Evolutionary conservation across 2,113 vertebrate genomes (phyloP).

Genomic region (Podarcis raffonei): DNA sequence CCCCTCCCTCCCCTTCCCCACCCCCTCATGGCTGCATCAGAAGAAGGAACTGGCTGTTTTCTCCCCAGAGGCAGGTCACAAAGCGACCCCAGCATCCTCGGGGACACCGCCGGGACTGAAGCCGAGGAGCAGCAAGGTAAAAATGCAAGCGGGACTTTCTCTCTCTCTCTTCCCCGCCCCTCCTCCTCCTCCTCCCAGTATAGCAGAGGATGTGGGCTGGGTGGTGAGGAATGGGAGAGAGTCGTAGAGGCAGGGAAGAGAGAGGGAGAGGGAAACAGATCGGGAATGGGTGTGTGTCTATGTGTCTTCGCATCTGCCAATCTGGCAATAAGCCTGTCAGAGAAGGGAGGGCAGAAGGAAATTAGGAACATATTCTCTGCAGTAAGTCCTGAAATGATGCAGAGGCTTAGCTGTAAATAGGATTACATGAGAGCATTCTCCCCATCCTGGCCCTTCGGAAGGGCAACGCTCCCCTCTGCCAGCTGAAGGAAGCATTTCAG

Average conservation of each 20-base stretch:
- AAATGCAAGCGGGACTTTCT: neutral
- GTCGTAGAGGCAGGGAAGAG: neutral
- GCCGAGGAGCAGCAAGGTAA: constrained; percentile 84
- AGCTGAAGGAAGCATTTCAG: neutral
- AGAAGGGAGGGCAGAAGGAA: neutral
- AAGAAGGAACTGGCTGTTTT: constrained; percentile 82
- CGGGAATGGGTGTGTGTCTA: neutral
- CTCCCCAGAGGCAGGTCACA: constrained; percentile 89
- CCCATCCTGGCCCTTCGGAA: neutral
- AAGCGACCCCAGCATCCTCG: constrained; percentile 93
- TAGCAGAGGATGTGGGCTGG: neutral
- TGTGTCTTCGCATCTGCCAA: neutral
- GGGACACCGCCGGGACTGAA: constrained; percentile 77
- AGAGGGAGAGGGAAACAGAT: neutral
- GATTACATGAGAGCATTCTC: neutral
- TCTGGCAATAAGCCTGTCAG: neutral
- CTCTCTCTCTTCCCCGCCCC: neutral
- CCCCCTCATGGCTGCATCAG: constrained; percentile 85
- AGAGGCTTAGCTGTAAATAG: neutral
- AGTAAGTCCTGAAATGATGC: neutral
- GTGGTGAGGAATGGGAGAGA: neutral
- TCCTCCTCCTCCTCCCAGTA: too few species aligned
- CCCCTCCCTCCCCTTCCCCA: constrained; percentile 17
- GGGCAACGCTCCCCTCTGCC: too few species aligned
- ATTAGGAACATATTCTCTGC: neutral